Evolutionary conservation across 2,113 vertebrate genomes (phyloP), one percentile per base, ranked within the genome.

Genomic region (Nannobrachium achirus): DNA sequence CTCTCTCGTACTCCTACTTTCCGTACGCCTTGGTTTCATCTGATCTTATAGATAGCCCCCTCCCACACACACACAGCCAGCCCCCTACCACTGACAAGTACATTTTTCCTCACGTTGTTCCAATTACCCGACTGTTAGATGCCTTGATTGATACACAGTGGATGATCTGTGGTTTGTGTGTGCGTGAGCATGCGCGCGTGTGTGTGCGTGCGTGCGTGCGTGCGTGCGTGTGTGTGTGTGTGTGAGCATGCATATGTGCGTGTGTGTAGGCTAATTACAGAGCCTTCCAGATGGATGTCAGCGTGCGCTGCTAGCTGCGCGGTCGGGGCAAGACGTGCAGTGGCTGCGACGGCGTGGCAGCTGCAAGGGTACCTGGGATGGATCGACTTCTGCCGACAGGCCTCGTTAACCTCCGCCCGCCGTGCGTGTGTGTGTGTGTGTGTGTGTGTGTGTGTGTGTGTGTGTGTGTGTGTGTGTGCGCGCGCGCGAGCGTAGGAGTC

Each of bases 71-170:
- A n/a, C n/a, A n/a, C n/a, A n/a, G n/a, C n/a, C n/a, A n/a, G n/a
- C 18, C 48, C 41, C 51, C 51, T 52, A 59, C 61, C 19, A 71
- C 71, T 80, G 78, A 85, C 69, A 69, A 65, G 66, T 66, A 70
- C 71, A 79, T 77, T 82, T 75, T 73, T 74, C 67, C 63, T 84
- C 41, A 63, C 25, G 59, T 56, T 69, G 62, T 80, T 71, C 81
- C 85, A 89, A 83, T 86, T 86, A 88, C 73, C 72, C 56, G 80
- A 81, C 76, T 71, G 75, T 75, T 86, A 81, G 66, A 76, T 86
- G 76, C 64, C 57, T 76, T 88, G 83, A 91, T 89, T 88, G 89
- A 90, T 91, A 84, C 71, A 80, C 78, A 73, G 84, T 38, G 51
- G 53, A 19, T 19, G 40, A 70, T 66, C 3, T 66, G 64, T 52